Percentiles rank a stretch among this genome's conserved stretches.
phyloP scores from a whole-genome alignment of 2,113 vertebrate genomes.

The Lagopus leucura region DNA sequence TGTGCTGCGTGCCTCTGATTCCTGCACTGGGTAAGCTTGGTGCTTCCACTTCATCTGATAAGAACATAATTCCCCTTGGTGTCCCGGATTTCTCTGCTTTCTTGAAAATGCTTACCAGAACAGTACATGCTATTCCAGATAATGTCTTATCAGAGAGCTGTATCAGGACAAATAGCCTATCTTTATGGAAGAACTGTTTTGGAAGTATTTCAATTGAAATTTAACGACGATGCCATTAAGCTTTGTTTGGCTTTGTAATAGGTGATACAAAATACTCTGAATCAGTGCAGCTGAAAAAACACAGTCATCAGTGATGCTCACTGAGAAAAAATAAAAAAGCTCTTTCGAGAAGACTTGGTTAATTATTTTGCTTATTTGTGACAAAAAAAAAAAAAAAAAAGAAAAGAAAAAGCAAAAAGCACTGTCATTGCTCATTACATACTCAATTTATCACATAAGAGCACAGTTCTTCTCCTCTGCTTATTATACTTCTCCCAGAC shows the following conservation, averaged over 20 bases:
- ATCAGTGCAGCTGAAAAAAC: constrained; percentile 63
- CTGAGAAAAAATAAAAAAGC: neutral
- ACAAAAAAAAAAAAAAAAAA: neutral
- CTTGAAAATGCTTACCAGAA: constrained; percentile 68
- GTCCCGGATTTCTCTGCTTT: constrained; percentile 32
- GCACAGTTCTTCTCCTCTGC: constrained; percentile 2
- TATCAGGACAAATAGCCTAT: constrained; percentile 70
- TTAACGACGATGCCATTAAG: constrained; percentile 70
- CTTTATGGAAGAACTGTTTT: constrained; percentile 67
- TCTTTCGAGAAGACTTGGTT: constrained; percentile 44
- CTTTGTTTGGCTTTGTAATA: constrained; percentile 70
- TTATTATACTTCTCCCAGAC: constrained; percentile 57
- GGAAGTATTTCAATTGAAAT: constrained; percentile 70
- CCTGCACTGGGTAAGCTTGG: neutral
- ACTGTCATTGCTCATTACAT: constrained; percentile 55
- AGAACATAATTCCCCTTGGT: constrained; percentile 18
- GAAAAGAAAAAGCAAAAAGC: constrained; percentile 61
- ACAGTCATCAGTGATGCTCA: constrained; percentile 48
- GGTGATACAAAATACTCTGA: constrained; percentile 67
- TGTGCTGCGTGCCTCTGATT: neutral
- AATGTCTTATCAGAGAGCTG: constrained; percentile 62
- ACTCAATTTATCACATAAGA: constrained; percentile 55
- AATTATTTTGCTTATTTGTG: constrained; percentile 65
- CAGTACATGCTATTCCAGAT: constrained; percentile 65
- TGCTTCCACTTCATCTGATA: constrained; percentile 4